Evolutionary conservation across 2,113 vertebrate species (phyloP), one percentile per base, ranked within the genome.

Genomic region (Chaetodon trifascialis): DNA sequence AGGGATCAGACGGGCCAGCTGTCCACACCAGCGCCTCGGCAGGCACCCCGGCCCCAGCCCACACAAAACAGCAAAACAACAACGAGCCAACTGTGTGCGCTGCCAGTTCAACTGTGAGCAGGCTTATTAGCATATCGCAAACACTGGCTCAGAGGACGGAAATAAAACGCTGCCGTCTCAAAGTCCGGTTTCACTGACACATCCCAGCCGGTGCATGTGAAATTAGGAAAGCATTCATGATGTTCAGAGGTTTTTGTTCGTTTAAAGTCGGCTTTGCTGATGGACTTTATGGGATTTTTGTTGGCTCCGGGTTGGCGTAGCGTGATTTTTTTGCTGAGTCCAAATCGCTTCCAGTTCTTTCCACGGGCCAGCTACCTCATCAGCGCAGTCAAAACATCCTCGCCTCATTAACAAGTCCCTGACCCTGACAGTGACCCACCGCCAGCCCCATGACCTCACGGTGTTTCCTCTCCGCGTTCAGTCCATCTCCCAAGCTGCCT

Each of bases 1-100:
- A 91, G 94, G 96, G 96, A 97, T 97, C 97, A 98, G 97, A 97
- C 96, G 91, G 95, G 93, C 96, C 97, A 98, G 97, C 96, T 98
- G 97, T 97, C 97, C 95, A 95, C 93, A 95, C 95, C 93, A 92
- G 92, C 84, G 77, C 91, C 85, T 66, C 81, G 84, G 82, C 89
- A 88, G 86, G 85, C 82, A 67, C 83, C 77, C 76, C 34, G 77
- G 83, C 85, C 82, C 59, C 42, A 62, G 80, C 77, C 81, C 86
- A 80, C 84, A 83, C 85, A 82, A 85, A 90, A 89, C 84, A 83
- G 83, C 85, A 88, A 80, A 91, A 93, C 91, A 91, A 92, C 89
- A 88, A 83, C 56, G 2, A 55, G 91, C 89, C 90, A 81, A 88
- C 84, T 75, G 83, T 74, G 73, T 64, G 84, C 4, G 3, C 85